Base-by-base conservation (phyloP, 2,113 vertebrate genomes). In the Gavia stellata region DNA sequence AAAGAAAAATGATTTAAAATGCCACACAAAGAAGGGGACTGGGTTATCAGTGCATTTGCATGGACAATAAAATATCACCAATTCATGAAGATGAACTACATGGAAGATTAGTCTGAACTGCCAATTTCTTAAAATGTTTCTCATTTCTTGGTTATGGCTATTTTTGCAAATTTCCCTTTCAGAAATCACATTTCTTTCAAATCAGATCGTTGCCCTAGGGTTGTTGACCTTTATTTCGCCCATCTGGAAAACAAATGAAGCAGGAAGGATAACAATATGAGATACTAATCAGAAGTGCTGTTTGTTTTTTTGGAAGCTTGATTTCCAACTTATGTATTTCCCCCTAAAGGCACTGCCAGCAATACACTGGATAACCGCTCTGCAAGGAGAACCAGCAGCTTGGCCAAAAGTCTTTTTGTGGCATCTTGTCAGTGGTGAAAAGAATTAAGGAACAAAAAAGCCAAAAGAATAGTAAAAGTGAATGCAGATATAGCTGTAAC, bases 171-270 rank as follows among this genome's bases (percentile, higher is more conserved):
- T 98, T 97, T 97, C 96, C 96, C 96, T 92, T 95, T 81, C 83
- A 91, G 96, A 97, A 98, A 97, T 98, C 95, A 74, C 96, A 97
- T 98, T 98, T 98, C 97, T 97, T 97, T 97, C 93, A 93, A 97
- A 98, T 97, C 93, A 96, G 92, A 90, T 91, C 17, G 2, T 92
- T 96, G 97, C 97, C 97, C 95, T 92, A 68, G 94, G 97, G 97
- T 96, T 97, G 87, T 96, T 97, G 97, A 98, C 97, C 97, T 98
- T 98, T 97, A 95, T 94, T 96, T 96, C 33, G 47, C 96, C 96
- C 98, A 98, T 98, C 98, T 98, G 98, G 98, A 96, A 97, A 98
- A 97, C 97, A 97, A 98, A 97, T 97, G 97, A 98, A 96, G 98
- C 97, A 97, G 97, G 97, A 97, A 98, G 96, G 96, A 92, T 97